Evolutionary conservation across 2,888 invertebrate species (phyloP).

Genomic region (Argyra leucocephala): DNA sequence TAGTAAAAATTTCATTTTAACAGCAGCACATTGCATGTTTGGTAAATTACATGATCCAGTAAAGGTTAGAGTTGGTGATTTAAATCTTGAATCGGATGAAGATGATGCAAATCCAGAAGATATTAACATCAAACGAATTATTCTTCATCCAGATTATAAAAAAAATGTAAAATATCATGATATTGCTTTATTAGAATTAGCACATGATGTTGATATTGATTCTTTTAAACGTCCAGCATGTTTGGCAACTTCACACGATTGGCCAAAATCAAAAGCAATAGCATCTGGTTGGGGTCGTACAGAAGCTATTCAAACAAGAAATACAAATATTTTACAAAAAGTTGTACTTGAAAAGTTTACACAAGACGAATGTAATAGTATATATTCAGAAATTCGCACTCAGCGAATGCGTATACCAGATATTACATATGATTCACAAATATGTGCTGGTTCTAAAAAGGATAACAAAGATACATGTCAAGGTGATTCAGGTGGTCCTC

Average conservation of each 20-base stretch:
- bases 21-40: constrained; percentile 36
- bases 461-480: constrained; percentile 46
- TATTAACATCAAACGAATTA: constrained; percentile 31
- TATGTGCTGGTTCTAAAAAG: constrained; percentile 48
- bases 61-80: constrained; percentile 39
- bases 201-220: constrained; percentile 35
- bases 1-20: constrained; percentile 34
- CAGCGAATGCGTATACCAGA: constrained; percentile 32
- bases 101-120: constrained; percentile 36
- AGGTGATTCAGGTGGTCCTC: constrained; percentile 62
- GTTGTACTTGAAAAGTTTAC: constrained; percentile 44
- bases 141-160: constrained; percentile 43
- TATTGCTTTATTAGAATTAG: constrained; percentile 46
- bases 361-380: constrained; percentile 34
- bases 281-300: constrained; percentile 47
- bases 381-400: constrained; percentile 27
- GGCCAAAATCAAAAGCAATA: constrained; percentile 33
- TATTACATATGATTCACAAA: constrained; percentile 44
- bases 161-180: constrained; percentile 39
- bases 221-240: constrained; percentile 45
- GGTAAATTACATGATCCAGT: constrained; percentile 23
- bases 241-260: constrained; percentile 30
- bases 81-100: constrained; percentile 29
- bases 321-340: constrained; percentile 45
- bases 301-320: constrained; percentile 31